Conservation (phyloP, 2,888 invertebrate genomes). For the Synergus japonicus region DNA sequence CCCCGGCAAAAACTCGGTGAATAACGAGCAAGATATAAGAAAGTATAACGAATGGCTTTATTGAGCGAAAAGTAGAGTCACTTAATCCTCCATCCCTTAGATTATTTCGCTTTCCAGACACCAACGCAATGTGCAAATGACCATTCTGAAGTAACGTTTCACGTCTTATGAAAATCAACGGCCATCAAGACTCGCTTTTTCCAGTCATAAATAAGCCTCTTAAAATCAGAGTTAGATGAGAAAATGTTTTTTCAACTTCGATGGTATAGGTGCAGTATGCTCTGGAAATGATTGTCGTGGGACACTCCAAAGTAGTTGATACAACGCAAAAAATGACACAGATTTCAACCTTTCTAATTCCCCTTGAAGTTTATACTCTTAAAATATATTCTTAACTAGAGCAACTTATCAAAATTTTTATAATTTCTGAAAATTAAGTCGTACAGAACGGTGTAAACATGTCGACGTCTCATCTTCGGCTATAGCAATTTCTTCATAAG, state of each 20-base stretch:
- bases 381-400: background rate
- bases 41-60: constrained; percentile 49
- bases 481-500: constrained; percentile 7
- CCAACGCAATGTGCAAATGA: constrained; percentile 11
- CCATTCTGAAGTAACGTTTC: background rate
- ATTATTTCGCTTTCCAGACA: background rate
- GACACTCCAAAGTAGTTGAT: background rate
- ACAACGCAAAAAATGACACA: background rate
- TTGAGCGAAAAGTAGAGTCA: constrained; percentile 37
- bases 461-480: background rate
- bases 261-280: background rate
- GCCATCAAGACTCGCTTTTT: background rate
- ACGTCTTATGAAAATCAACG: background rate
- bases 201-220: background rate
- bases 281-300: background rate
- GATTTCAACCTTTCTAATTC: constrained; percentile 9
- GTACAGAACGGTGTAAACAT: background rate
- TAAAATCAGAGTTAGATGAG: background rate
- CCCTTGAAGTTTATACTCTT: background rate
- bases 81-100: constrained; percentile 21
- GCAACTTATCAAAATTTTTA: background rate
- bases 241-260: background rate
- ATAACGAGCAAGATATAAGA: constrained; percentile 40
- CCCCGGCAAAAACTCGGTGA: constrained; percentile 6
- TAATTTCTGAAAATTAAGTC: background rate